Base-by-base conservation (phyloP, 2,888 invertebrate genomes). In the Meta bourneti region DNA sequence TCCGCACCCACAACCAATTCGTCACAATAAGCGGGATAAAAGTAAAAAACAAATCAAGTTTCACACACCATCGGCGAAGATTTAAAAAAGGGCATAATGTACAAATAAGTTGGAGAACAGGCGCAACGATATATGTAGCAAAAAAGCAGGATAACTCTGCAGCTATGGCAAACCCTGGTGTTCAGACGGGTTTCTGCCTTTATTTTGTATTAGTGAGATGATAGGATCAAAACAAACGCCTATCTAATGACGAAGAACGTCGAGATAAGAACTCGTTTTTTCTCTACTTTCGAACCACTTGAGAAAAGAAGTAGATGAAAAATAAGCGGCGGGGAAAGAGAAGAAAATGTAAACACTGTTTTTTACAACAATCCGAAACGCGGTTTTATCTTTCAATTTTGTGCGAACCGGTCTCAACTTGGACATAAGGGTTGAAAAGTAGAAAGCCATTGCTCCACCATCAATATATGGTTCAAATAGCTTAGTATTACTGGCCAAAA, bases 171-270 rank as follows among this genome's bases (percentile, higher is more conserved):
- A 81, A 81, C 81, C 81, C 51, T 13, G 9, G 7, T 2, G 4
- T 70, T 13, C 9, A 13, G 11, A 48, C 70, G 70, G 51, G 81
- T 81, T 49, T 81, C 49, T 70, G 70, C 70, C 81, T 19, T 8
- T n/a, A 6, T 61, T 13, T 69, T 70, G 19, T 20, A 20, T 48
- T 48, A 75, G 34, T 48, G 48, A 75, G 13, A 20, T 49, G 81
- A 81, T 81, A 81, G n/a, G 34, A 71, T 81, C 70, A 49, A 69
- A 81, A 81, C 69, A 80, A 69, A 54, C 52, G 54, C 54, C 34
- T 77, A 52, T 81, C n/a, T 71, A 81, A 81, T 70, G n/a, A 69
- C 81, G 49, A 20, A 52, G 52, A 34, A 51, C 81, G 49, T 49
- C 1, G n/a, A 70, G 81, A 81, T 81, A 81, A 81, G 81, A 13